These are phyloP conservation scores for Sminthurinus signatus DNA, from an alignment of 1,140 invertebrate species.

Conservation along the genomic window DNA sequence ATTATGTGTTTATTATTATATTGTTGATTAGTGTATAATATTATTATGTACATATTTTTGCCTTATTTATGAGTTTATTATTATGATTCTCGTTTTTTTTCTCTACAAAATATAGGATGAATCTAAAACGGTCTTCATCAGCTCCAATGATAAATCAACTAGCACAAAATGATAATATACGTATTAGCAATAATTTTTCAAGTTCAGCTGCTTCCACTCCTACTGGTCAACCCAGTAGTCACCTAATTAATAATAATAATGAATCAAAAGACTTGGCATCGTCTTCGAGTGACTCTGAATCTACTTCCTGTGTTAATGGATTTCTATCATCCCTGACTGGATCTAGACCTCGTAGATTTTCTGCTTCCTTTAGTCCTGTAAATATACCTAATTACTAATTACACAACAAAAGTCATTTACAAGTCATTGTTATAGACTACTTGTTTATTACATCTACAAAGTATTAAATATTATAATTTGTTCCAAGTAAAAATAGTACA, in stretches of 20 bases:
- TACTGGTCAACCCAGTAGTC: not conserved
- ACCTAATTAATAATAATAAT: not conserved
- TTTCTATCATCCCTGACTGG: conserved; percentile 33
- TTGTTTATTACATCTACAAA: too few species aligned
- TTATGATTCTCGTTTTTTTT: too few species aligned
- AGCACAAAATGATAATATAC: too few species aligned
- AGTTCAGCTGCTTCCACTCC: too few species aligned
- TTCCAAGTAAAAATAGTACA: too few species aligned
- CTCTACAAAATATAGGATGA: conserved; percentile 21
- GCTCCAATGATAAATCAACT: conserved; percentile 40
- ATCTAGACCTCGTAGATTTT: conserved; percentile 37
- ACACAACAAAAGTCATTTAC: not conserved
- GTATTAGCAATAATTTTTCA: too few species aligned
- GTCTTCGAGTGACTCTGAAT: conserved; percentile 13
- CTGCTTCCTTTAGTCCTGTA: conserved; percentile 40
- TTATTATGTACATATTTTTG: too few species aligned
- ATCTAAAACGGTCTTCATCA: conserved; percentile 40
- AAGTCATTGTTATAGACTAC: not conserved
- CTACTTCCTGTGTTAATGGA: conserved; percentile 16
- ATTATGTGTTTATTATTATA: not conserved
- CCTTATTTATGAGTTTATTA: too few species aligned
- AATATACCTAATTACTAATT: not conserved
- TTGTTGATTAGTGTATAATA: not conserved
- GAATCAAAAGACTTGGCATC: not conserved
- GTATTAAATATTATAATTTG: too few species aligned